Base-by-base conservation (phyloP, 2,113 vertebrate species). In the Colossoma macropomum region DNA sequence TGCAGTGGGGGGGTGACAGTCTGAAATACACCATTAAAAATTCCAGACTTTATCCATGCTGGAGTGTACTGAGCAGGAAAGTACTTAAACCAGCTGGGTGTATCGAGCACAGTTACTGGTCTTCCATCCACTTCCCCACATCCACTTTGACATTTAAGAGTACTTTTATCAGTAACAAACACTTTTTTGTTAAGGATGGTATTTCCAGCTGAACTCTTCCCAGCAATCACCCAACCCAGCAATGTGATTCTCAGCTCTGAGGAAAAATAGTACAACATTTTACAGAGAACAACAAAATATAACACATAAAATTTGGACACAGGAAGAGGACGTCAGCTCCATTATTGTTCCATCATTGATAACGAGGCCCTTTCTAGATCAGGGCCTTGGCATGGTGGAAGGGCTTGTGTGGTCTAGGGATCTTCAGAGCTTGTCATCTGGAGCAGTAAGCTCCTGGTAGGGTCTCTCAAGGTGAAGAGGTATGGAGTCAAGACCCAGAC, bases 111-210 rank as follows among this genome's bases (percentile, higher is more conserved):
- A 23, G 59, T n/a, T 62, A 62, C 59, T 23, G 59, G 59, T n/a
- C 59, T 23, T 25, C 59, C 59, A 62, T n/a, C 21, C 59, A 62
- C 59, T 62, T 62, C 59, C n/a, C 59, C 23, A 11, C 9, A 10
- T 62, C 59, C 59, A n/a, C 59, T 62, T 25, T 62, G 59, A n/a
- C 59, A 62, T 62, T 62, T 62, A 62, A n/a, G 21, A 62, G 59
- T 62, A 0, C 21, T 62, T n/a, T 62, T 4, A 23, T 9, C 21
- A 25, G 59, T n/a, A 10, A n/a, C 23, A 62, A 62, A 62, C 23
- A n/a, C 23, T n/a, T 4, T 62, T n/a, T 62, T 62, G n/a, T n/a
- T 62, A 10, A 62, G 21, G 59, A 62, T 62, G 59, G 23, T 59
- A 17, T 59, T 59, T 21, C 21, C 21, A n/a, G 59, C 21, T 62